Base-by-base conservation (phyloP, 2,888 invertebrate genomes). In the Tenthredo amoena region DNA sequence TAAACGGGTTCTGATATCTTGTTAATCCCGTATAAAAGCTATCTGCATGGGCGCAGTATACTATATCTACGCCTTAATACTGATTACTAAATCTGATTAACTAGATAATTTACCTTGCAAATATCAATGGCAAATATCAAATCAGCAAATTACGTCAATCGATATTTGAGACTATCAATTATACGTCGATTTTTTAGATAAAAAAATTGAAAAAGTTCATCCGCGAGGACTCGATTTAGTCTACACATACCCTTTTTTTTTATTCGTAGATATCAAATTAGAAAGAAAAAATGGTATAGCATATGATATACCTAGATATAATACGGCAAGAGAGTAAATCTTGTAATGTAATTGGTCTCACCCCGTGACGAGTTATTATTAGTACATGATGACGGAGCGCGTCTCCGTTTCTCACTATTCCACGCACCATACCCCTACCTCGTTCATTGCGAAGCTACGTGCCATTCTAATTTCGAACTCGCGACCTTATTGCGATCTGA, bases 401-500 rank as follows among this genome's bases (percentile, higher is more conserved):
- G 55, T 55, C 55, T 55, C 55, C 7, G 55, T 55, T 55, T 55
- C 55, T 55, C 55, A n/a, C 55, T 55, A 55, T 55, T 26, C 62
- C 26, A 62, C 62, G 26, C 62, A 62, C 62, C 26, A 26, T 62
- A 21, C 26, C 26, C 4, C 7, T 21, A n/a, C 21, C 21, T 21
- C 62, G 62, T 62, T 62, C 68, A 68, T 68, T 68, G 18, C 47
- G 31, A 31, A 10, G 26, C 31, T 50, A 50, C 50, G 58, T 79
- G 21, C 79, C 79, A 79, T 79, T 79, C 79, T 79, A 79, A 79
- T 79, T 79, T 79, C 79, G 58, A 79, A 79, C 79, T 47, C 37
- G 58, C 58, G 77, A 77, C 77, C 77, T 77, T 77, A 77, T 77
- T 77, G 77, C 77, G 77, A 15, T 55, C 26, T 31, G 12, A 62